Conservation (phyloP, 1,140 invertebrate genomes). For the Drosophila nannoptera region DNA sequence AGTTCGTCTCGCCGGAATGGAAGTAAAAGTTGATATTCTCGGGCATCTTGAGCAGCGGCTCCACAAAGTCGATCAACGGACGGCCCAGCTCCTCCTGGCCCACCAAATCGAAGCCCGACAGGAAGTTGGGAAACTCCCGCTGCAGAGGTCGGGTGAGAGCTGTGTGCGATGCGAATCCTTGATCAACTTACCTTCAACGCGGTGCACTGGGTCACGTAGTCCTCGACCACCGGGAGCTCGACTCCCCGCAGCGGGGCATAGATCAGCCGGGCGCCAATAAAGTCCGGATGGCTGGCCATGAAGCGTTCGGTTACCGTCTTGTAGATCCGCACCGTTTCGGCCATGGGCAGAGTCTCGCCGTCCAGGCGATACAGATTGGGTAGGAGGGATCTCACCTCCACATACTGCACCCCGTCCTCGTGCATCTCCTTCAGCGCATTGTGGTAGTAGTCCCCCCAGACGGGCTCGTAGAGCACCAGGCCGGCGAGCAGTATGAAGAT, state of each 20-base stretch:
- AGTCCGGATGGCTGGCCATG: constrained; percentile 82
- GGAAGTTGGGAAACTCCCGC: constrained; percentile 79
- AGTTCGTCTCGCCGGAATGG: constrained; percentile 90
- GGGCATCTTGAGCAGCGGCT: constrained; percentile 80
- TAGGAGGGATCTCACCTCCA: constrained; percentile 84
- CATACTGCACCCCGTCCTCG: constrained; percentile 88
- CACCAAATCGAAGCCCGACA: constrained; percentile 87
- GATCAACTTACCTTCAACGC: constrained; percentile 40
- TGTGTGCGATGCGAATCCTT: not conserved
- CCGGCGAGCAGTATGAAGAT: constrained; percentile 83
- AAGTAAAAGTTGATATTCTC: constrained; percentile 85
- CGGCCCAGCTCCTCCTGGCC: constrained; percentile 86
- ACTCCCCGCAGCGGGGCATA: constrained; percentile 82
- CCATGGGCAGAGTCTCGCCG: constrained; percentile 80
- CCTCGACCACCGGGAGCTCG: constrained; percentile 65
- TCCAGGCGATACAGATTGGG: constrained; percentile 83
- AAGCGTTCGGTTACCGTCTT: constrained; percentile 81
- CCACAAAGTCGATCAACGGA: constrained; percentile 82
- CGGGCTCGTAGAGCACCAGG: constrained; percentile 84
- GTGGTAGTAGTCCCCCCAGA: constrained; percentile 86
- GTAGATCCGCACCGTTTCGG: constrained; percentile 82
- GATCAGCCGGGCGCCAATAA: constrained; percentile 85
- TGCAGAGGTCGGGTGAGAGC: not conserved
- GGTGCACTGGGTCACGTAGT: constrained; percentile 79
- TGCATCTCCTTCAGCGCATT: constrained; percentile 85